Conservation (phyloP, 2,888 invertebrate genomes). For the Mechanitis mazaeus region DNA sequence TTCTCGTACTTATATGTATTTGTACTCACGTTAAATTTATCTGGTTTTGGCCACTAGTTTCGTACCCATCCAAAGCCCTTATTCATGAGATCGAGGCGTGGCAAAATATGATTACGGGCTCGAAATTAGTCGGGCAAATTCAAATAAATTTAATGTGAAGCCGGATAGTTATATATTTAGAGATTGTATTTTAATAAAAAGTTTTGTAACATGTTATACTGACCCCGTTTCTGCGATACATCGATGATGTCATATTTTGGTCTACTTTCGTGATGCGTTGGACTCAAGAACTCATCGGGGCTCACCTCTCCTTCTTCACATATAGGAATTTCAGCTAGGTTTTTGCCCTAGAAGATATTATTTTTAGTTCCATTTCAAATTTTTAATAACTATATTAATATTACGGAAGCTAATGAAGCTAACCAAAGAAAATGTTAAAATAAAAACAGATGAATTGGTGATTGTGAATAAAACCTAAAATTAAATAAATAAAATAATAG, state of each 20-base stretch:
- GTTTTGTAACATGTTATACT: constrained; percentile 10
- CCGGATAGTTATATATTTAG: no score
- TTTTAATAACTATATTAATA: not conserved
- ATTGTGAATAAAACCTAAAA: constrained; percentile 7
- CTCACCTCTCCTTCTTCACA: constrained; percentile 80
- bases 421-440: constrained; percentile 7
- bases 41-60: no score
- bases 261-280: constrained; percentile 59
- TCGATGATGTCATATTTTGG: constrained; percentile 69
- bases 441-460: constrained; percentile 10
- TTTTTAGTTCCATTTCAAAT: constrained; percentile 12
- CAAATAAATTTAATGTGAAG: no score
- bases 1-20: no score
- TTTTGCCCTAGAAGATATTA: constrained; percentile 65
- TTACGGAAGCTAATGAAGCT: constrained; percentile 25
- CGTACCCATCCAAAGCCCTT: no score
- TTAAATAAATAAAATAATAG: constrained; percentile 39
- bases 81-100: no score
- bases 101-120: no score
- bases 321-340: constrained; percentile 79
- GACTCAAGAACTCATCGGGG: constrained; percentile 77
- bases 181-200: not conserved
- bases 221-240: constrained; percentile 79
- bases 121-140: no score
- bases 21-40: no score